These are phyloP conservation scores for Loriculus beryllinus DNA, from an alignment of 2,797 vertebrate species.

Conservation along the genomic window DNA sequence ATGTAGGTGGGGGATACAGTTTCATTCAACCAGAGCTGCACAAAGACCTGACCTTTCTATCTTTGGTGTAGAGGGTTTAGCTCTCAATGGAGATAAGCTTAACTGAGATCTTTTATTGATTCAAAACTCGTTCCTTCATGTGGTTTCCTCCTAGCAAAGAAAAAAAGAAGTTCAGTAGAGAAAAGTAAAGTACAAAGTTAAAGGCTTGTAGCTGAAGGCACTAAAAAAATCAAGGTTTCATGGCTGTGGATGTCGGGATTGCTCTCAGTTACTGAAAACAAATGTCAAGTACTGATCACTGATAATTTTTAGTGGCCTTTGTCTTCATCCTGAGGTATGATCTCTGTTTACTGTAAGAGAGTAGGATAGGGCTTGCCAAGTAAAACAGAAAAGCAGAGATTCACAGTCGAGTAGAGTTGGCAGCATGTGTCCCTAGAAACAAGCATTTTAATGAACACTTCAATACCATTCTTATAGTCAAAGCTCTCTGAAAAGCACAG, in stretches of 20 bases:
- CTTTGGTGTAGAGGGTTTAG: background rate
- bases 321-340: background rate
- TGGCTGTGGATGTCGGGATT: background rate
- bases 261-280: background rate
- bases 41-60: background rate
- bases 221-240: background rate
- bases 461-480: background rate
- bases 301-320: background rate
- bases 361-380: background rate
- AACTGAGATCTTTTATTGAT: conserved; percentile 1
- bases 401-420: background rate
- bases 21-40: background rate
- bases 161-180: background rate
- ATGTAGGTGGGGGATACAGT: background rate
- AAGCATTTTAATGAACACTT: conserved; percentile 39
- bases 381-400: background rate
- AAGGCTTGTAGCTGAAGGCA: background rate
- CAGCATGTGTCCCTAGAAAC: background rate
- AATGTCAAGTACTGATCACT: background rate
- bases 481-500: conserved; percentile 4
- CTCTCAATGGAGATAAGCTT: background rate
- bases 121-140: background rate
- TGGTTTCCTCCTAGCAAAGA: background rate
- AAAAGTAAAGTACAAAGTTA: background rate
- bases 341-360: background rate